Base-by-base conservation (phyloP, 2,113 vertebrate genomes). In the Phaethon lepturus region DNA sequence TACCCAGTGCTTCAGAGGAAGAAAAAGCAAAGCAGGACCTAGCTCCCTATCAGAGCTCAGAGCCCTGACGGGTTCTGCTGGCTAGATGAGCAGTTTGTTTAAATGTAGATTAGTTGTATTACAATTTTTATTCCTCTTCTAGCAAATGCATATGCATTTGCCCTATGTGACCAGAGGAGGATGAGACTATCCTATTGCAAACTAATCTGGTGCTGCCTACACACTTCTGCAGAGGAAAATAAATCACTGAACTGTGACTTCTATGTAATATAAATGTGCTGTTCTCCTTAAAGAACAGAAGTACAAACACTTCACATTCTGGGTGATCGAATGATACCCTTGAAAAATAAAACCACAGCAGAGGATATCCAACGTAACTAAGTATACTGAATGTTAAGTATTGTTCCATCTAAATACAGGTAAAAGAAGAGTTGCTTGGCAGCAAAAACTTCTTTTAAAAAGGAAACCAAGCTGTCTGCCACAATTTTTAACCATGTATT, bases 221-320 rank as follows among this genome's bases (percentile, higher is more conserved):
- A 78, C 62, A 73, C 40, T 94, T 83, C 88, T 93, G 79, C 88
- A 89, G 86, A 86, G 80, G 86, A 94, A 95, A 96, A 95, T 95
- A 96, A 95, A 97, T 97, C 96, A 91, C 83, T 75, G 53, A 64
- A 95, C 88, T 85, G 76, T 92, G 86, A 94, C 95, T 97, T 95
- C 76, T 45, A 10, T 63, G 80, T 91, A 94, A 97, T 96, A 95
- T 33, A 95, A 95, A 96, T 94, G 95, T 69, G 83, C 69, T 96
- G 64, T 49, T 97, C 89, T 49, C 58, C 86, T 96, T 85, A 96
- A 95, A 97, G 89, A 97, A 87, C 83, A 95, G 76, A 68, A 95
- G 86, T 89, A 95, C 91, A 91, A 97, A 93, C 89, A 95, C 86
- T 92, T 95, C 95, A 87, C 83, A 87, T 77, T 72, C 93, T 76